These are phyloP conservation scores for Adelges cooleyi DNA, from an alignment of 1,140 invertebrate species.

Conservation along the genomic window DNA sequence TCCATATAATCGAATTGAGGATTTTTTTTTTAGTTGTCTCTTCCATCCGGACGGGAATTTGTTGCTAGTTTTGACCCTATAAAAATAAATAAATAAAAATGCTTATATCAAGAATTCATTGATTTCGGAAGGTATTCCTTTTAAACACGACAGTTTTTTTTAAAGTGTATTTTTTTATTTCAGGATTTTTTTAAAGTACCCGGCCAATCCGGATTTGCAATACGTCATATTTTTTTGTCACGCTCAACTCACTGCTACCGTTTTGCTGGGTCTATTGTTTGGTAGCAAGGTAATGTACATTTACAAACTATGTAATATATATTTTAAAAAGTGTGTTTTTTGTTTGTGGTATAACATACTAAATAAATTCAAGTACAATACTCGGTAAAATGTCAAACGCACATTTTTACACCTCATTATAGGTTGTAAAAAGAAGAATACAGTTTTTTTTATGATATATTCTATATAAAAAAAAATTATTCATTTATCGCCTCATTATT, in stretches of 20 bases:
- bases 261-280: conserved; percentile 82
- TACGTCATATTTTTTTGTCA: conserved; percentile 95
- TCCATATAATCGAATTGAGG: no score
- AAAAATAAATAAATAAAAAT: no score
- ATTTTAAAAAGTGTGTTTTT: neutral
- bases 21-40: no score
- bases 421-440: neutral
- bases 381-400: neutral
- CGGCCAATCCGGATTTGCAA: conserved; percentile 84
- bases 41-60: no score
- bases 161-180: conserved; percentile 28
- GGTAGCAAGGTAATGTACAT: conserved; percentile 71
- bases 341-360: neutral
- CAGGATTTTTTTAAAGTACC: conserved; percentile 89
- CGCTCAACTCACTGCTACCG: conserved; percentile 83
- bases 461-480: no score
- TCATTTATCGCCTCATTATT: no score
- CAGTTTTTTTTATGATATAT: neutral
- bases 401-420: neutral
- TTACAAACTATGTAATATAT: neutral
- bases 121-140: no score
- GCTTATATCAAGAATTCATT: no score
- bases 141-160: no score
- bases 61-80: no score
- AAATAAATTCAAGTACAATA: neutral